Evolutionary conservation across 2,113 vertebrate species (phyloP).

Genomic region (Strix aluco): DNA sequence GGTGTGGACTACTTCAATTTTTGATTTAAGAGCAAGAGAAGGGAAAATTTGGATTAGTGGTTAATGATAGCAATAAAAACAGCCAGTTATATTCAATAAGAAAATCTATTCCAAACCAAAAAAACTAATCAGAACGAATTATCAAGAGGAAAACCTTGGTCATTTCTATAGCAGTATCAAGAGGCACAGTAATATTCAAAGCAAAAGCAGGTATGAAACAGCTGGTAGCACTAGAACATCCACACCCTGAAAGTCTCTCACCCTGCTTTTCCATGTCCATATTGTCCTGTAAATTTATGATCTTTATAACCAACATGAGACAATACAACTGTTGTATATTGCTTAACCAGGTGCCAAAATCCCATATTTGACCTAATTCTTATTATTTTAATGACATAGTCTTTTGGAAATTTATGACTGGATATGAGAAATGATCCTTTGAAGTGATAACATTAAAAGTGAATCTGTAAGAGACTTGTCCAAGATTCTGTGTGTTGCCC

Average conservation of each 20-base stretch:
- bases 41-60: not conserved
- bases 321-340: not conserved
- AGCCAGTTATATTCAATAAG: not conserved
- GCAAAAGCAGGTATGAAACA: not conserved
- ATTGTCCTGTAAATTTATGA: not conserved
- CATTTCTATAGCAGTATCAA: not conserved
- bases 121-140: not conserved
- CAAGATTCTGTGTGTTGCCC: not conserved
- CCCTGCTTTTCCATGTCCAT: not conserved
- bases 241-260: accelerated
- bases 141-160: not conserved
- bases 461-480: not conserved
- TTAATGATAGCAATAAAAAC: not conserved
- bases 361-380: not conserved
- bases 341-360: not conserved
- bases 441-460: not conserved
- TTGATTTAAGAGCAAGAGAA: not conserved
- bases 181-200: not conserved
- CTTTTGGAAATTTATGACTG: not conserved
- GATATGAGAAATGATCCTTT: not conserved
- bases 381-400: not conserved
- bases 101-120: not conserved
- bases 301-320: not conserved
- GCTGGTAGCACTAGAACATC: not conserved
- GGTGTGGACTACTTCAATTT: accelerated